phyloP scores from a whole-genome alignment of 2,113 vertebrate genomes.

The Puffinus mauretanicus region DNA sequence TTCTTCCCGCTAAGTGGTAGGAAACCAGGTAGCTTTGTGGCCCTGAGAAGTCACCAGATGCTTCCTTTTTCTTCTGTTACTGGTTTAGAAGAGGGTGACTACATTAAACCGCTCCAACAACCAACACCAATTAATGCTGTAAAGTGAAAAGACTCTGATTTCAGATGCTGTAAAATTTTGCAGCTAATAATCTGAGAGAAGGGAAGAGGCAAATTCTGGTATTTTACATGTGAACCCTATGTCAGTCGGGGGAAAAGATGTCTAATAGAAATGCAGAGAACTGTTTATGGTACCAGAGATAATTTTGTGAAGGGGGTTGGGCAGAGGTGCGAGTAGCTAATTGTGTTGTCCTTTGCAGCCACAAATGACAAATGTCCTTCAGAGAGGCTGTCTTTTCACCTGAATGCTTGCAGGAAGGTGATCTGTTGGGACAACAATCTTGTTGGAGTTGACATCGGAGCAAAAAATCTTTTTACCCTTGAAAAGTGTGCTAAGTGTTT shows the following conservation, averaged over 20 bases:
- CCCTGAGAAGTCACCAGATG: not conserved
- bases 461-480: not conserved
- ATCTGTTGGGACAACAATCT: not conserved
- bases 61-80: not conserved
- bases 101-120: not conserved
- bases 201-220: not conserved
- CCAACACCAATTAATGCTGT: not conserved
- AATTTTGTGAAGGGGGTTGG: not conserved
- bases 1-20: not conserved
- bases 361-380: not conserved
- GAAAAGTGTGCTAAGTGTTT: not conserved
- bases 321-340: not conserved
- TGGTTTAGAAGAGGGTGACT: not conserved
- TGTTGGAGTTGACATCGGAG: not conserved
- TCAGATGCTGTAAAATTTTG: not conserved
- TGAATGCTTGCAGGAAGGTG: not conserved
- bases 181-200: not conserved
- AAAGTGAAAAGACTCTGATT: not conserved
- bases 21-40: not conserved
- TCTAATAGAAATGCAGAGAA: not conserved
- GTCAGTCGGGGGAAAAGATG: not conserved
- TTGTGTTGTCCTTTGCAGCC: not conserved
- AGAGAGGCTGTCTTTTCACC: not conserved
- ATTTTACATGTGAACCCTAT: not conserved
- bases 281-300: not conserved